phyloP scores from a whole-genome alignment of 2,797 vertebrate species.

The Eulemur mongoz region DNA sequence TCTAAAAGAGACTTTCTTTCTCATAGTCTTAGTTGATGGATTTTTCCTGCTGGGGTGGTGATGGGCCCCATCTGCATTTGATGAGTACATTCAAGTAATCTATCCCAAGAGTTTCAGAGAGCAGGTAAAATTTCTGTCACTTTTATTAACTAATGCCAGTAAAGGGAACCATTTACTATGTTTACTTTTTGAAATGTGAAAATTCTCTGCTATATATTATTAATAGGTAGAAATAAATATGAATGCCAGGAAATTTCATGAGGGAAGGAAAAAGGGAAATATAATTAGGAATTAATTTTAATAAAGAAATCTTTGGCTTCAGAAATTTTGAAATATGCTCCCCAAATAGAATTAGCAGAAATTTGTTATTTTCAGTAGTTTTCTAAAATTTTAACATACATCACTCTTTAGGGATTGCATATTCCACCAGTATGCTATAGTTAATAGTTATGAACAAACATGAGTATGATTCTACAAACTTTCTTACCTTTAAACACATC shows the following conservation, averaged over 20 bases:
- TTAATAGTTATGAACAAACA: neutral
- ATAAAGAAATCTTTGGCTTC: neutral
- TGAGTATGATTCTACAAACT: neutral
- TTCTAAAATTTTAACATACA: neutral
- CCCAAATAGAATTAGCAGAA: neutral
- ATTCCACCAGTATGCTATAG: neutral
- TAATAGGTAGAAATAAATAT: constrained; percentile 28
- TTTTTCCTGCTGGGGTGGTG: constrained; percentile 42
- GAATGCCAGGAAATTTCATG: constrained; percentile 2
- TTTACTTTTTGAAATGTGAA: constrained; percentile 50
- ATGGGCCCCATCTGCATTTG: constrained; percentile 31
- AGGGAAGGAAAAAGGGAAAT: neutral
- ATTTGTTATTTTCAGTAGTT: neutral
- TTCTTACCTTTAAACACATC: neutral
- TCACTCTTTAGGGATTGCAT: neutral
- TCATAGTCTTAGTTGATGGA: constrained; percentile 20
- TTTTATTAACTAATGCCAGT: constrained; percentile 62
- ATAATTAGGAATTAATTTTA: constrained; percentile 44
- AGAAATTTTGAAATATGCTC: constrained; percentile 21
- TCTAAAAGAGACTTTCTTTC: constrained; percentile 65
- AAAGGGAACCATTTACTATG: neutral
- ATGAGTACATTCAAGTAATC: constrained; percentile 37
- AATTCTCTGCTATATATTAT: constrained; percentile 36
- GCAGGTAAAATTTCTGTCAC: constrained; percentile 51
- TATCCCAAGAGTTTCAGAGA: constrained; percentile 43